These are phyloP conservation scores for Drosophila bocki DNA, from an alignment of 1,140 invertebrate species.

Conservation along the genomic window DNA sequence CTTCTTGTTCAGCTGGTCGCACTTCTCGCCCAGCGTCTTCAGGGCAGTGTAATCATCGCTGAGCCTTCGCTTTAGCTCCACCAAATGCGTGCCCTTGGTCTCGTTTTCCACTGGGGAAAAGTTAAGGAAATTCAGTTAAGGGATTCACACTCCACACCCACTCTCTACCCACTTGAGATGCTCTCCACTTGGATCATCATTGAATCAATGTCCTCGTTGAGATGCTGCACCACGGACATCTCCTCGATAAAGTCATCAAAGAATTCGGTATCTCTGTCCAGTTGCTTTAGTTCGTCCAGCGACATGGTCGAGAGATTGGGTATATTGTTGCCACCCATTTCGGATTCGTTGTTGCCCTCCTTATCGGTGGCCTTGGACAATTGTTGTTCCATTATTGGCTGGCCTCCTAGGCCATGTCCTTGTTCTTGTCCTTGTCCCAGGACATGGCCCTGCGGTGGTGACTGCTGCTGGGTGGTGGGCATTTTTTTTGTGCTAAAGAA, in stretches of 20 bases:
- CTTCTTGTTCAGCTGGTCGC: conserved; percentile 88
- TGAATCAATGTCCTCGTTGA: conserved; percentile 89
- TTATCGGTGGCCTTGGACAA: conserved; percentile 40
- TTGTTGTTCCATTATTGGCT: conserved; percentile 18
- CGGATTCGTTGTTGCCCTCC: conserved; percentile 22
- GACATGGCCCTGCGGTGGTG: conserved; percentile 39
- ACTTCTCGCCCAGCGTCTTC: conserved; percentile 89
- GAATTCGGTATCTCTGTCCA: conserved; percentile 89
- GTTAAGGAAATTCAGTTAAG: too few species aligned
- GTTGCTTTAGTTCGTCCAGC: conserved; percentile 89
- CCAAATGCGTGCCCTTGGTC: conserved; percentile 88
- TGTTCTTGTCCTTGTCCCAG: conserved; percentile 18
- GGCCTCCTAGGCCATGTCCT: not conserved
- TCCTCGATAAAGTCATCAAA: conserved; percentile 90
- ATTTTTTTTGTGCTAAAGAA: conserved; percentile 27
- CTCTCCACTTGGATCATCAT: conserved; percentile 90
- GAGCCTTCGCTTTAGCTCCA: conserved; percentile 88
- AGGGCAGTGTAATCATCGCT: conserved; percentile 88
- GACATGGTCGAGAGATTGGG: conserved; percentile 89
- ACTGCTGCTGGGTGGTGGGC: conserved; percentile 57
- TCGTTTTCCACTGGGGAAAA: conserved; percentile 88
- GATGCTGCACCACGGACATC: conserved; percentile 88
- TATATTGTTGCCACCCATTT: conserved; percentile 80
- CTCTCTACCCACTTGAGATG: conserved; percentile 87
- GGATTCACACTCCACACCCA: too few species aligned